phyloP scores from a whole-genome alignment of 1,140 invertebrate species.

The Cylas formicarius region DNA sequence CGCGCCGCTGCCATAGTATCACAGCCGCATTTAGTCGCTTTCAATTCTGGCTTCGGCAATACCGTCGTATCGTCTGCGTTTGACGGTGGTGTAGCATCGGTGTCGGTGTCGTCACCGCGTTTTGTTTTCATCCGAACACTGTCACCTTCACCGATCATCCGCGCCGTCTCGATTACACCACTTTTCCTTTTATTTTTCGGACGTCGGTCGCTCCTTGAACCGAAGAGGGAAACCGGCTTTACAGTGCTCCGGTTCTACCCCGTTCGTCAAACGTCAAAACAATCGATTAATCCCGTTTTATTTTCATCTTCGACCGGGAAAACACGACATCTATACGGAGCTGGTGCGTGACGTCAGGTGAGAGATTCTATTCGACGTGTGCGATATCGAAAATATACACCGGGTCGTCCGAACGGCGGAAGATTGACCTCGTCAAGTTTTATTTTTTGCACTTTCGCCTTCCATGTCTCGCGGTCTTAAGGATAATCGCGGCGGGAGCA shows the following conservation, averaged over 20 bases:
- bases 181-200: slow-evolving; percentile 4
- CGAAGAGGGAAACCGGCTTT: not conserved
- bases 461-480: slow-evolving; percentile 15
- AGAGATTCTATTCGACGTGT: slow-evolving; percentile 18
- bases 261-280: slow-evolving; percentile 5
- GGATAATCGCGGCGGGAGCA: slow-evolving; percentile 14
- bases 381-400: too few relatives aligned
- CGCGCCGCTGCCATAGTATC: slow-evolving; percentile 5
- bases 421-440: too few relatives aligned
- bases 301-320: slow-evolving; percentile 3
- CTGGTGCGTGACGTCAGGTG: too few relatives aligned
- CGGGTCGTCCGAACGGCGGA: too few relatives aligned
- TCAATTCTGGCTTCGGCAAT: slow-evolving; percentile 13
- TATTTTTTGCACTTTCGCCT: slow-evolving; percentile 22
- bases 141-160: slow-evolving; percentile 16
- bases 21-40: slow-evolving; percentile 12
- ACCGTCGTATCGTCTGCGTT: slow-evolving; percentile 9
- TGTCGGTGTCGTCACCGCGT: slow-evolving; percentile 14
- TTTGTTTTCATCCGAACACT: slow-evolving; percentile 18
- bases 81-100: slow-evolving; percentile 2
- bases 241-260: not conserved
- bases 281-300: not conserved
- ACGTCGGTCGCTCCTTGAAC: not conserved
- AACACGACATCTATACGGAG: slow-evolving; percentile 7
- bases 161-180: slow-evolving; percentile 1